Percentiles rank a stretch among this genome's conserved stretches.
Conservation (phyloP, 1,140 invertebrate species). For the Phocides pigmalion region DNA sequence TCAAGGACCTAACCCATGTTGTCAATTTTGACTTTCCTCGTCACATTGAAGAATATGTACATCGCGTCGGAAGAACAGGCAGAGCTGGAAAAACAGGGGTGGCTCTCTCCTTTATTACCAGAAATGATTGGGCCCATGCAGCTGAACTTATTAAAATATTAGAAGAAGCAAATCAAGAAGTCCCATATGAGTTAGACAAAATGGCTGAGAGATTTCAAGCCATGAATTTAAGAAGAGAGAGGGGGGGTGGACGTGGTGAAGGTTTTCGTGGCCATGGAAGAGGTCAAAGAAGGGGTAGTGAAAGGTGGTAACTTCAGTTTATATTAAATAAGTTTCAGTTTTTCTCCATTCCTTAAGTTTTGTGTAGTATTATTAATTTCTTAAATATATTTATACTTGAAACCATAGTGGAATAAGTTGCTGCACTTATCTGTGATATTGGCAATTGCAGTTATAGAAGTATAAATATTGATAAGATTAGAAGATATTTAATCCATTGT, state of each 20-base stretch:
- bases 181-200: slow-evolving; percentile 88
- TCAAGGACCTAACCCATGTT: slow-evolving; percentile 94
- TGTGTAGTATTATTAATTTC: too few relatives aligned
- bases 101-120: slow-evolving; percentile 92
- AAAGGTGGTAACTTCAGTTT: slow-evolving; percentile 36
- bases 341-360: not conserved
- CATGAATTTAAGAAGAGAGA: slow-evolving; percentile 86
- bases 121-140: slow-evolving; percentile 91
- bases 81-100: slow-evolving; percentile 93
- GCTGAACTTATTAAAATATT: slow-evolving; percentile 93
- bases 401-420: too few relatives aligned
- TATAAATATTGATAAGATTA: too few relatives aligned
- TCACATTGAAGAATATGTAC: slow-evolving; percentile 96
- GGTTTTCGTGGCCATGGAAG: slow-evolving; percentile 63
- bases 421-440: too few relatives aligned
- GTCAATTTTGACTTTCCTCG: slow-evolving; percentile 95
- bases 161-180: slow-evolving; percentile 89
- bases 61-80: slow-evolving; percentile 94
- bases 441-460: too few relatives aligned
- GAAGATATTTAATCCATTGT: too few relatives aligned
- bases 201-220: slow-evolving; percentile 88
- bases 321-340: too few relatives aligned
- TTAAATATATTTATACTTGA: too few relatives aligned
- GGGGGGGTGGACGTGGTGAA: slow-evolving; percentile 59
- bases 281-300: slow-evolving; percentile 42